phyloP scores from a whole-genome alignment of 2,113 vertebrate species.

The Gracilinanus agilis region DNA sequence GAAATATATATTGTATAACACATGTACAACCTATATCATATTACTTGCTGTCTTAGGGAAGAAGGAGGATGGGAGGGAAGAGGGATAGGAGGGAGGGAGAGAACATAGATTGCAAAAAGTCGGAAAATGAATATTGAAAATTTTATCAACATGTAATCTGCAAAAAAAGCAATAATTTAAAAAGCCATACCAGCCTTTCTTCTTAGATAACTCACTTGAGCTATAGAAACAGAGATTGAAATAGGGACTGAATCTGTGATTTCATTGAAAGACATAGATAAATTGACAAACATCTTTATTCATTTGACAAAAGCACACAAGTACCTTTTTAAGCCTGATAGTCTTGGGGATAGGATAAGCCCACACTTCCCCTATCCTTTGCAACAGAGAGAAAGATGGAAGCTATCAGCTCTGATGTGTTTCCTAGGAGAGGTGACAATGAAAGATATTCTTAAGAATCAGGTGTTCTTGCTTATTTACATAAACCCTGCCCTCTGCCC shows the following conservation, averaged over 20 bases:
- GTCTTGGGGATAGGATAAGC: neutral
- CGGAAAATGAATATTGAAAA: too few species aligned
- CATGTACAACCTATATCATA: too few species aligned
- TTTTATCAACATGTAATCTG: too few species aligned
- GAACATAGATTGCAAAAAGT: too few species aligned
- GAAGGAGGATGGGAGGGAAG: too few species aligned
- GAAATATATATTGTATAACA: too few species aligned
- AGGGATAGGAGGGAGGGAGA: too few species aligned
- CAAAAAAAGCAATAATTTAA: too few species aligned
- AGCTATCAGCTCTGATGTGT: neutral
- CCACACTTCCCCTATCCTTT: neutral
- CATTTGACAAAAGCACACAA: neutral
- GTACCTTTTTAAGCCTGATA: neutral
- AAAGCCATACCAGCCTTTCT: neutral
- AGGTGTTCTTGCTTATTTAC: slow-evolving; percentile 45
- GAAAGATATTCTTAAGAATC: slow-evolving; percentile 57
- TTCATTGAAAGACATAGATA: neutral
- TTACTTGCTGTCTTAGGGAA: too few species aligned
- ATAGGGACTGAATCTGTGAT: neutral
- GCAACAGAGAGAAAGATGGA: neutral
- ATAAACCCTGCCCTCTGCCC: slow-evolving; percentile 47
- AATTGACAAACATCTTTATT: neutral
- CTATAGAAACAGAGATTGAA: neutral
- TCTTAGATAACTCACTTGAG: neutral
- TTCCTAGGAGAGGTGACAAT: neutral